These are phyloP conservation scores for Linyphia triangularis DNA, from an alignment of 2,888 invertebrate species.

Conservation along the genomic window DNA sequence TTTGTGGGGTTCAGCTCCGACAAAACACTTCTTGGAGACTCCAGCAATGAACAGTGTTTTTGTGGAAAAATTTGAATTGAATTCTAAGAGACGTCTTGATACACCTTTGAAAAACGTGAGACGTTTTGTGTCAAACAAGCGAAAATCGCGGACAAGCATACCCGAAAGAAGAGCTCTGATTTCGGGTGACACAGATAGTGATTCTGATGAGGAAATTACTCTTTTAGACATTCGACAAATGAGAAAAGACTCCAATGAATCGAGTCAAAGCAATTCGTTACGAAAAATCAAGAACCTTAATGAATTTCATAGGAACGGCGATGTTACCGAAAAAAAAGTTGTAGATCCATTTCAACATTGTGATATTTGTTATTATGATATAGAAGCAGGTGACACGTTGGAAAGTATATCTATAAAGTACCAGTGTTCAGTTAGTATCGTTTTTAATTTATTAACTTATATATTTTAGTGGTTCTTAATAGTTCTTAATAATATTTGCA, in stretches of 20 bases:
- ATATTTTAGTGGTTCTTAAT: no score
- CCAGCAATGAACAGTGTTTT: slow-evolving; percentile 41
- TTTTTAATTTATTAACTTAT: not conserved
- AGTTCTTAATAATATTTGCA: no score
- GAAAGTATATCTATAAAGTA: slow-evolving; percentile 70
- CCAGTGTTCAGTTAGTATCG: slow-evolving; percentile 68
- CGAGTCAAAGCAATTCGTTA: not conserved
- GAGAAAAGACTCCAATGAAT: not conserved
- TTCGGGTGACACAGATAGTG: slow-evolving; percentile 51
- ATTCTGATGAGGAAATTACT: slow-evolving; percentile 67
- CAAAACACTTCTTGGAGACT: not conserved
- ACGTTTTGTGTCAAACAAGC: slow-evolving; percentile 54
- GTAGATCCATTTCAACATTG: slow-evolving; percentile 56
- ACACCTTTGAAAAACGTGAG: slow-evolving; percentile 34
- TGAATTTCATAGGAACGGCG: slow-evolving; percentile 10
- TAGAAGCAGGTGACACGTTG: slow-evolving; percentile 64
- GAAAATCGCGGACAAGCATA: slow-evolving; percentile 41
- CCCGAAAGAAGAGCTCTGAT: slow-evolving; percentile 57
- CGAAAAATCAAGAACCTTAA: slow-evolving; percentile 57
- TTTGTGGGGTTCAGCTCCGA: not conserved
- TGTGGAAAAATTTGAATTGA: slow-evolving; percentile 37
- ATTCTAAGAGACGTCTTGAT: slow-evolving; percentile 26
- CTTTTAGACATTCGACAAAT: slow-evolving; percentile 63
- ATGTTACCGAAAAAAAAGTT: slow-evolving; percentile 10
- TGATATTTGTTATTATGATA: slow-evolving; percentile 56